Percentiles rank a stretch among this genome's conserved stretches.
Conservation (phyloP, 2,888 invertebrate genomes). For the Rhogogaster chlorosoma region DNA sequence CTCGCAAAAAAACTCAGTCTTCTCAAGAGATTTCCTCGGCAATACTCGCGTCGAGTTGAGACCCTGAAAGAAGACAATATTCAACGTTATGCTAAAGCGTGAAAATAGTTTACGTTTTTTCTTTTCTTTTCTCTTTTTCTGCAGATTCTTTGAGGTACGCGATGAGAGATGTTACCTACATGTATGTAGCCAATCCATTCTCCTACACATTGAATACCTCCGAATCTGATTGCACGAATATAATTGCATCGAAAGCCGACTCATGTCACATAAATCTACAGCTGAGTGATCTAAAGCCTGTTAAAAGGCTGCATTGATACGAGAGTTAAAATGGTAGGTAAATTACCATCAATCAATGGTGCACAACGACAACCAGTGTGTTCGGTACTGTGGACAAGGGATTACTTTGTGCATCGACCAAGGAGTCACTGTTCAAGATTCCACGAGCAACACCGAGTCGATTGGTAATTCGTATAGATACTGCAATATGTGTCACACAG, state of each 20-base stretch:
- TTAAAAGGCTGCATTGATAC: conserved; percentile 25
- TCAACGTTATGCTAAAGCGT: neutral
- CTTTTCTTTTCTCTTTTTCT: neutral
- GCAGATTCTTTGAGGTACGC: neutral
- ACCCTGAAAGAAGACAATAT: neutral
- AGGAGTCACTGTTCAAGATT: neutral
- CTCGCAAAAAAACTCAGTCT: neutral
- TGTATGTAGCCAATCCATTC: neutral
- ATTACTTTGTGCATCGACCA: conserved; percentile 2
- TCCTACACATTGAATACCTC: neutral
- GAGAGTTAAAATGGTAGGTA: conserved; percentile 1
- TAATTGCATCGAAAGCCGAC: neutral
- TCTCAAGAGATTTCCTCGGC: neutral
- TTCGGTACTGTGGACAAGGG: neutral
- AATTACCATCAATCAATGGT: neutral
- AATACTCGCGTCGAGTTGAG: neutral
- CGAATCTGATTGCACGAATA: neutral
- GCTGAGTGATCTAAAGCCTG: neutral
- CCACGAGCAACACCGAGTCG: neutral
- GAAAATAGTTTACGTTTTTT: neutral
- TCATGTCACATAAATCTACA: neutral
- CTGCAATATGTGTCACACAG: neutral
- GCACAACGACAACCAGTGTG: conserved; percentile 8
- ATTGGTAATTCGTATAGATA: neutral
- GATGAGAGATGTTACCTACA: neutral